Conservation (phyloP, 2,888 invertebrate genomes). For the Eilema sororculum region DNA sequence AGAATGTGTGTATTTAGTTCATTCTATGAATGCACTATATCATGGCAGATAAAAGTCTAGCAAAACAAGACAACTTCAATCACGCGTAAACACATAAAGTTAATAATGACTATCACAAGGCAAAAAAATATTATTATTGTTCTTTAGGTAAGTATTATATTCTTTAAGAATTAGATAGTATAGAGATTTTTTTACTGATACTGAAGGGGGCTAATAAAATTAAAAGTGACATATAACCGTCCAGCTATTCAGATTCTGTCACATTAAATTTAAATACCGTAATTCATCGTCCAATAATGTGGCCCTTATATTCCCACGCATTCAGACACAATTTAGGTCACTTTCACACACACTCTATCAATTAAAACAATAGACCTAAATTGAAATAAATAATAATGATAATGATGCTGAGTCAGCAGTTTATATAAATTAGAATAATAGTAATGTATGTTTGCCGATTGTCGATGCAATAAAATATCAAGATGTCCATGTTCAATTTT, state of each 20-base stretch:
- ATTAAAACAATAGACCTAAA: neutral
- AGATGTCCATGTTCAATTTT: too few relatives aligned
- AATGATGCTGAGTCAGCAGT: neutral
- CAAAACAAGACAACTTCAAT: neutral
- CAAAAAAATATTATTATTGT: too few relatives aligned
- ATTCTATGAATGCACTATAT: neutral
- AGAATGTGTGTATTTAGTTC: neutral
- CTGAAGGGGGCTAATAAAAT: too few relatives aligned
- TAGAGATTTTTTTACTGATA: too few relatives aligned
- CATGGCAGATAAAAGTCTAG: neutral
- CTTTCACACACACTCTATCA: neutral
- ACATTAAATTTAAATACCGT: conserved; percentile 2
- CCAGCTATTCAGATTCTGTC: neutral
- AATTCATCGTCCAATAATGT: neutral
- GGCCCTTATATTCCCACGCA: neutral
- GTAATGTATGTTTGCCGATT: too few relatives aligned
- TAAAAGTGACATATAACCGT: too few relatives aligned
- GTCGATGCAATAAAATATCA: too few relatives aligned
- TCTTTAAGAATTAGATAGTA: too few relatives aligned
- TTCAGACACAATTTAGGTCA: neutral
- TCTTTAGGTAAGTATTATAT: too few relatives aligned
- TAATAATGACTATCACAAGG: neutral
- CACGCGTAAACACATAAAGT: neutral
- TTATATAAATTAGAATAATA: too few relatives aligned
- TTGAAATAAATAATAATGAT: neutral